These are phyloP conservation scores for Trematomus bernacchii DNA, from an alignment of 2,797 vertebrate genomes.

Conservation along the genomic window DNA sequence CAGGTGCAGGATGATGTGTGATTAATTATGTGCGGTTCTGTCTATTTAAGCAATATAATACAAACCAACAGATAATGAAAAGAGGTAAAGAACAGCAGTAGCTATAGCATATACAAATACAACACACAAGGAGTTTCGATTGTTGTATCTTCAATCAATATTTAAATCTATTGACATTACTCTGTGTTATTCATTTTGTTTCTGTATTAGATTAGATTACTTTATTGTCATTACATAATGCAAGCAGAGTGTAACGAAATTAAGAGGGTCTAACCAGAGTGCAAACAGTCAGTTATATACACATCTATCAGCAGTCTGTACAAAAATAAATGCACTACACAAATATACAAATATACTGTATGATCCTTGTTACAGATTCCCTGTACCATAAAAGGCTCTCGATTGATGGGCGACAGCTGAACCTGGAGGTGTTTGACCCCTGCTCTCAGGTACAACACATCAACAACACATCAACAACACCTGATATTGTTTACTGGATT, in stretches of 20 bases:
- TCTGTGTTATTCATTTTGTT: not conserved
- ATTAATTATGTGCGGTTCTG: too few species aligned
- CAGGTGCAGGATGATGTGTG: too few species aligned
- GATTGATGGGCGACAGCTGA: constrained; percentile 81
- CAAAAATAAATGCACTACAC: too few species aligned
- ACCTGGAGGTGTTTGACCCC: constrained; percentile 83
- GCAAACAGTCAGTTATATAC: too few species aligned
- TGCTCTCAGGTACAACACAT: constrained; percentile 76
- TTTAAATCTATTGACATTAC: not conserved
- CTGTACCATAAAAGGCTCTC: constrained; percentile 82
- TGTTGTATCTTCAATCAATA: not conserved
- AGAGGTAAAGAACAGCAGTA: not conserved
- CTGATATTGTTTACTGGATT: not conserved
- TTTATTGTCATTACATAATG: too few species aligned
- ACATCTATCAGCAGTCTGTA: too few species aligned
- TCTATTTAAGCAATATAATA: too few species aligned
- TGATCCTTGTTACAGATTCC: constrained; percentile 67
- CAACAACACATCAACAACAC: not conserved
- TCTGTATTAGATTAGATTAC: too few species aligned
- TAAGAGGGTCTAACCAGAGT: too few species aligned
- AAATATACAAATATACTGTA: not conserved
- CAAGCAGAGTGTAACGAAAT: too few species aligned
- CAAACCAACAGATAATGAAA: not conserved
- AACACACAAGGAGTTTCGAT: not conserved
- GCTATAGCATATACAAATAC: not conserved